A percentile compares a stretch with the other conserved stretches of the same genome.
These are phyloP conservation scores for Neomonachus schauinslandi DNA, from an alignment of 2,113 vertebrate species.

Conservation along the genomic window DNA sequence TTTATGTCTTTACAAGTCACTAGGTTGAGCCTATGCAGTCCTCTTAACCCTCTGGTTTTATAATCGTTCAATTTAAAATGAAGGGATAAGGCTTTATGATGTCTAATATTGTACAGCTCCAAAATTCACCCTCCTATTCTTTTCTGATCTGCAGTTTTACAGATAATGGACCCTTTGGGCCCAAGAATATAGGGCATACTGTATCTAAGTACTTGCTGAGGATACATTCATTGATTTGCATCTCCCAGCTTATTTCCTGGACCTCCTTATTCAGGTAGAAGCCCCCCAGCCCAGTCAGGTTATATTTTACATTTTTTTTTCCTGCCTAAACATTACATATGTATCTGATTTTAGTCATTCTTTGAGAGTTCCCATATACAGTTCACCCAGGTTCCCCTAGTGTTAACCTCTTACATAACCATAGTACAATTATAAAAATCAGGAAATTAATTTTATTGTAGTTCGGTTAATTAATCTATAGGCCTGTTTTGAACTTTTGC, in stretches of 20 bases:
- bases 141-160: background rate
- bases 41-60: background rate
- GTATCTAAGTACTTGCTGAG: background rate
- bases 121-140: background rate
- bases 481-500: background rate
- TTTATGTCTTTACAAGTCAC: background rate
- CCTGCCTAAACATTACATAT: background rate
- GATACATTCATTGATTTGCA: background rate
- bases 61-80: background rate
- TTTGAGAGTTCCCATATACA: background rate
- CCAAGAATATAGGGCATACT: background rate
- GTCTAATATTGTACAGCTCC: background rate
- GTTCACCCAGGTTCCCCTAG: background rate
- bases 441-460: slow-evolving; percentile 20
- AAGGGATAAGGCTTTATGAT: background rate
- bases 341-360: background rate
- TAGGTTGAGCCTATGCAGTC: background rate
- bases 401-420: slow-evolving; percentile 16
- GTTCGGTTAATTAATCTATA: background rate
- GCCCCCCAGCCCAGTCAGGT: background rate
- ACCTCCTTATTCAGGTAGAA: background rate
- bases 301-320: slow-evolving; percentile 39
- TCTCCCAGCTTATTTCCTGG: background rate
- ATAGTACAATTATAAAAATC: background rate
- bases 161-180: background rate